Conservation (phyloP, 2,888 invertebrate genomes). For the Scrobipalpa costella region DNA sequence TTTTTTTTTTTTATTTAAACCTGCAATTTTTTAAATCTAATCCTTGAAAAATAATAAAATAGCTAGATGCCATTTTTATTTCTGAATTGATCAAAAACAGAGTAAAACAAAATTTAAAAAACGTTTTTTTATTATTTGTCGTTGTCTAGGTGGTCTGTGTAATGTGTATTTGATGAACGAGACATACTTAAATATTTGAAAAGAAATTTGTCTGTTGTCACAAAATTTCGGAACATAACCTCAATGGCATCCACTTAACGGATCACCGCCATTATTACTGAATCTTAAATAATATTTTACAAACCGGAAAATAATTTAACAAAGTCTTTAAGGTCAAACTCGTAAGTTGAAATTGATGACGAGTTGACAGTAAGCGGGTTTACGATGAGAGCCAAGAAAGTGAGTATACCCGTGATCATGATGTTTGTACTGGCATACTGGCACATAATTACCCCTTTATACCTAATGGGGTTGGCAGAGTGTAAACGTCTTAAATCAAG, state of each 20-base stretch:
- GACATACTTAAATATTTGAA: background rate
- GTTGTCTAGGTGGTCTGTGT: background rate
- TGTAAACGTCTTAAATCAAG: too few species aligned
- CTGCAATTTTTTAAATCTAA: too few species aligned
- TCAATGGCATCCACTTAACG: conserved; percentile 8
- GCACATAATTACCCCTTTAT: too few species aligned
- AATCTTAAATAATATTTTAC: conserved; percentile 3
- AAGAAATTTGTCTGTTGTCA: background rate
- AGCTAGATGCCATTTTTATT: too few species aligned
- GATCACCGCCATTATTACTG: background rate
- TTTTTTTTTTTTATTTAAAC: too few species aligned
- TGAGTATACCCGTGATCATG: too few species aligned
- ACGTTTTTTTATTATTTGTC: too few species aligned
- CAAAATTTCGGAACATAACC: background rate
- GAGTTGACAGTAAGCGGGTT: background rate
- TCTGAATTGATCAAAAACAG: too few species aligned
- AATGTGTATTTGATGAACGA: conserved; percentile 1
- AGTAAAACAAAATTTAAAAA: too few species aligned
- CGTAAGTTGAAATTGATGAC: background rate
- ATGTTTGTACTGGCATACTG: too few species aligned
- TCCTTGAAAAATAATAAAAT: too few species aligned
- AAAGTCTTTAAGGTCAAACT: conserved; percentile 1
- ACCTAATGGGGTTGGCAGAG: too few species aligned
- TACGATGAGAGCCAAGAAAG: background rate
- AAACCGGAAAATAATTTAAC: background rate